Conservation (phyloP, 2,888 invertebrate species). For the Pandemis corylana region DNA sequence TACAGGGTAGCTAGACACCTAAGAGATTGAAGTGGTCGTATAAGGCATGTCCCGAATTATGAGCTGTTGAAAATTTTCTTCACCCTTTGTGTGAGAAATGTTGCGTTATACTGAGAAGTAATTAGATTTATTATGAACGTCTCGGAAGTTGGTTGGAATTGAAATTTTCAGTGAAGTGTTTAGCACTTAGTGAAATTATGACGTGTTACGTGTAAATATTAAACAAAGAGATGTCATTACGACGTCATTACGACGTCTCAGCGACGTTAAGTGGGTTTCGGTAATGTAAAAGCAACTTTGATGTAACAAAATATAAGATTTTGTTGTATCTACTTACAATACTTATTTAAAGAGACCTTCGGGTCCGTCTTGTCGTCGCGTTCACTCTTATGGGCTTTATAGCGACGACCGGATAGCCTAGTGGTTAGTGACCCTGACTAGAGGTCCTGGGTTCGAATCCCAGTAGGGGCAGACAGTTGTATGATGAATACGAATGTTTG, state of each 20-base stretch:
- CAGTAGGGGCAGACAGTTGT: too few species aligned
- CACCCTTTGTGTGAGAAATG: constrained; percentile 38
- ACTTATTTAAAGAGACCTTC: too few species aligned
- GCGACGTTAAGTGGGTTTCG: neutral
- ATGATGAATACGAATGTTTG: too few species aligned
- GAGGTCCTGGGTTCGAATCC: too few species aligned
- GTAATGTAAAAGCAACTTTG: neutral
- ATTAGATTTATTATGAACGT: constrained; percentile 36
- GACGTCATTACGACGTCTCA: neutral
- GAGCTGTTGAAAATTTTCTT: constrained; percentile 41
- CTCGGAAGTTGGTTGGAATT: constrained; percentile 6
- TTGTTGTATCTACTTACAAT: too few species aligned
- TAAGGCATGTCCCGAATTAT: constrained; percentile 40
- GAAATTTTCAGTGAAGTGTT: constrained; percentile 3
- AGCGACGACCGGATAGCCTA: too few species aligned
- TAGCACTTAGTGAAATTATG: constrained; percentile 2
- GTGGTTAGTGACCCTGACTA: too few species aligned
- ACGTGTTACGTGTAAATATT: neutral
- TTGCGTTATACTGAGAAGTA: constrained; percentile 26
- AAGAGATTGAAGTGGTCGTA: constrained; percentile 42
- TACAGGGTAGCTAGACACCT: constrained; percentile 25
- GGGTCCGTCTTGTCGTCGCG: too few species aligned
- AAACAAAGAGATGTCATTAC: neutral
- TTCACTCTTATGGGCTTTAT: too few species aligned
- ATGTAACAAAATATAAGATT: neutral